Percentiles rank a stretch among this genome's conserved stretches.
phyloP scores from a whole-genome alignment of 2,113 vertebrate genomes.

The Cichladusa arquata region DNA sequence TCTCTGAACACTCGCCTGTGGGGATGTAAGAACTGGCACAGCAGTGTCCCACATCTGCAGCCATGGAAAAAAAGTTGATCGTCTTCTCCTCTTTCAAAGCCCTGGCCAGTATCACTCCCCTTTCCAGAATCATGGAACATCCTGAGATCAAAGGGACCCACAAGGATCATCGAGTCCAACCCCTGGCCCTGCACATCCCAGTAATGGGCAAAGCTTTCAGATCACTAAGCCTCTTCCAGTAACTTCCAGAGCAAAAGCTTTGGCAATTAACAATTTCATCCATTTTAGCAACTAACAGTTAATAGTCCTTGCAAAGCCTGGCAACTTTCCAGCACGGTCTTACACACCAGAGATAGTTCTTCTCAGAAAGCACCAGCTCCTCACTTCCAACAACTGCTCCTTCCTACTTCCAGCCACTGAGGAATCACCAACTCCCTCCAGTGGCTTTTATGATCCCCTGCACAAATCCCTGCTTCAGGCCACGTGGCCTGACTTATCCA shows the following conservation, averaged over 20 bases:
- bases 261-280: not conserved
- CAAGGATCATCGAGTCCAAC: not conserved
- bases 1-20: not conserved
- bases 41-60: not conserved
- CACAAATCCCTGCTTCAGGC: not conserved
- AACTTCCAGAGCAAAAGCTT: not conserved
- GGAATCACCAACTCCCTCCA: not conserved
- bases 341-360: not conserved
- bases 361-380: not conserved
- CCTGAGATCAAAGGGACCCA: not conserved
- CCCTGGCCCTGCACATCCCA: not conserved
- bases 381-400: not conserved
- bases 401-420: not conserved
- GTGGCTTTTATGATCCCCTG: not conserved
- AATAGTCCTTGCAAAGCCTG: not conserved
- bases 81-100: not conserved
- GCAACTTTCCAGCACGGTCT: not conserved
- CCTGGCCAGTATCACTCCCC: not conserved
- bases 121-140: not conserved
- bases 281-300: not conserved
- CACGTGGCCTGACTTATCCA: not conserved
- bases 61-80: accelerated
- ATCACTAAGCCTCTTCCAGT: not conserved
- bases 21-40: not conserved
- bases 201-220: not conserved